Evolutionary conservation across 37 sponge, comb jelly and placozoan genomes (phyloP), one percentile per base, ranked within the genome.

Genomic region (Corticium candelabrum): DNA sequence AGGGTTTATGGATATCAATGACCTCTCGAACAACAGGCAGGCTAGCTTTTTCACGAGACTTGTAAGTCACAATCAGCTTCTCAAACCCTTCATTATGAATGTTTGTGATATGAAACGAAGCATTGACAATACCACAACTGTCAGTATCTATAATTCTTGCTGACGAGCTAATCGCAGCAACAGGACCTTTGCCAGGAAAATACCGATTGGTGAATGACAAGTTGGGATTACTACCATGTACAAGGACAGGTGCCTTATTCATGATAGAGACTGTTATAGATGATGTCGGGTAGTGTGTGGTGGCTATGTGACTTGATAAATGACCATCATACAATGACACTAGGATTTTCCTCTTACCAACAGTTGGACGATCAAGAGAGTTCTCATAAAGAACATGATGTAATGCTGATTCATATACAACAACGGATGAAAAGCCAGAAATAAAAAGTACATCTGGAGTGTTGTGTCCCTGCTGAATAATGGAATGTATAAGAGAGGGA

Each of bases 111-210:
- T 68, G 38, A 37, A 94, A 38, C 2, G 83, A 86, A 2, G 87
- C 89, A 11, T 37, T 75, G 1, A 34, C 15, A 2, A 94, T 79
- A 1, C 41, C 69, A 0, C 30, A 36, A 39, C 89, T 86, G 81
- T 94, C 95, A 2, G 81, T 56, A 77, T 94, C 95, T 0, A 68
- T 73, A 38, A 94, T 62, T 5, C 37, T 37, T 3, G 95, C 79
- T 0, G 33, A 0, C 15, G 91, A 85, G 39, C 78, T 71, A 21
- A 88, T 40, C 4, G 69, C 85, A 5, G 81, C 41, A 3, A 94
- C 86, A 3, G 95, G 89, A 2, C 72, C 82, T 37, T 79, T 68
- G 39, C 39, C 30, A 40, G 95, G 88, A 39, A 88, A 87, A 73
- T 81, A 94, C 3, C 81, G 74, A 27, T 67, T 87, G 0, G 32